A percentile compares a stretch with the other conserved stretches of the same genome.
These are phyloP conservation scores for Cynodonichthys magdalenae DNA, from an alignment of 2,797 vertebrate species.

Conservation along the genomic window DNA sequence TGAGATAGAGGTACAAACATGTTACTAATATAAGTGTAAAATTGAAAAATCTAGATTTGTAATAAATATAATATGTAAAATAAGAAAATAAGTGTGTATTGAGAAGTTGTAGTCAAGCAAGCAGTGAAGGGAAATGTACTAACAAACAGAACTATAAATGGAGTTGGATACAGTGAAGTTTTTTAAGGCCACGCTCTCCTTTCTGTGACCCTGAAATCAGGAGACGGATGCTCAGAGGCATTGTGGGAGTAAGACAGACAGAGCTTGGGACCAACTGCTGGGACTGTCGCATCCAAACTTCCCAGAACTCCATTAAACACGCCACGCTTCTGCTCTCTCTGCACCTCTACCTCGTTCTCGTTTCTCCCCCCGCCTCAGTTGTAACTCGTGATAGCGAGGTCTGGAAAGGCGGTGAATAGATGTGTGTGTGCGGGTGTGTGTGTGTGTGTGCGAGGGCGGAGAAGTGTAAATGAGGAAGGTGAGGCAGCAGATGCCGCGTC, in stretches of 20 bases:
- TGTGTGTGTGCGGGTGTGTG: conserved; percentile 34
- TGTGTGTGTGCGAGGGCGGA: conserved; percentile 66
- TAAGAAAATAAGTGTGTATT: background rate
- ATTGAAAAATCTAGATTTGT: no score
- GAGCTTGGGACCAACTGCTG: conserved; percentile 66
- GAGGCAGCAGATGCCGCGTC: conserved; percentile 97
- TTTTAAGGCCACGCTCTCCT: conserved; percentile 44
- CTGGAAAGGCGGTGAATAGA: conserved; percentile 72
- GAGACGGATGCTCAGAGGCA: conserved; percentile 34
- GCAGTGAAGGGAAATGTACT: background rate
- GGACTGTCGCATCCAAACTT: conserved; percentile 62
- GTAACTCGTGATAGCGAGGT: conserved; percentile 63
- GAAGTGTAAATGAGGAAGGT: conserved; percentile 80
- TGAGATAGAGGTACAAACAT: background rate
- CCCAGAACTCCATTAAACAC: conserved; percentile 79
- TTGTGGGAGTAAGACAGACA: conserved; percentile 19
- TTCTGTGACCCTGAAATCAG: conserved; percentile 53
- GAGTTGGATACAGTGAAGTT: conserved; percentile 5
- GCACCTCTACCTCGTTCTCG: conserved; percentile 32
- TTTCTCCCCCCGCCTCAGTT: conserved; percentile 39
- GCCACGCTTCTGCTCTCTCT: conserved; percentile 73
- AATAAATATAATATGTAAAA: background rate
- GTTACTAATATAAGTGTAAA: no score
- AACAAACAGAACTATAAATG: background rate
- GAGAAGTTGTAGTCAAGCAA: background rate